Evolutionary conservation across 2,113 vertebrate species (phyloP), one percentile per base, ranked within the genome.

Genomic region (Rhinogobius similis): DNA sequence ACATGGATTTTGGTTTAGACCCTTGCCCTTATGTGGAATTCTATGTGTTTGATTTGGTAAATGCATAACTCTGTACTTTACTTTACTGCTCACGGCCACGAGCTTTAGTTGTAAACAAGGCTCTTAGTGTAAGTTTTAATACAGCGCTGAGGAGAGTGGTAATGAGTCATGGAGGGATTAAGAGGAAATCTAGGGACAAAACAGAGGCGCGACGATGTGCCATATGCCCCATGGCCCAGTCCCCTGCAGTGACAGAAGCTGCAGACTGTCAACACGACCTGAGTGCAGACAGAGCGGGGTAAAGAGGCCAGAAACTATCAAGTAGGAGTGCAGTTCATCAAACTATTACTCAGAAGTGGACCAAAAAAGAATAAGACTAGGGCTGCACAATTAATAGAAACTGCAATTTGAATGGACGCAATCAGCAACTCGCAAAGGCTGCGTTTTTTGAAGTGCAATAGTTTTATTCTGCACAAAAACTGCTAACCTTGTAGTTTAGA

Each of bases 191-290:
- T 83, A 52, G 73, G 72, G 77, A 82, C 73, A 78, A 70, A 70
- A 58, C 55, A 55, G 63, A 41, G 74, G 65, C 68, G 52, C 64
- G 77, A 80, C 18, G 4, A 61, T 58, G 41, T 75, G 56, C 75
- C 87, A 89, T 88, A 88, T 89, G 89, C 68, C 72, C 62, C 52
- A 23, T 23, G 62, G 52, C 24, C 69, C 77, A 76, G 85, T 83
- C 84, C 76, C 59, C 70, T 66, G 29, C 55, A 50, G 81, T 73
- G 70, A 73, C 65, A 12, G 11, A 39, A 68, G 52, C 70, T 9
- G 0, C 12, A 61, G 73, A 76, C 76, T 84, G 78, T 65, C 6
- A 77, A 73, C 70, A 38, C 62, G 27, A 55, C 18, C 36, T 62
- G 21, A 62, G 43, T 72, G 62, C 62, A 48, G 29, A 18, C 56